phyloP scores from a whole-genome alignment of 2,888 invertebrate species.

The Synergus laeviventris region DNA sequence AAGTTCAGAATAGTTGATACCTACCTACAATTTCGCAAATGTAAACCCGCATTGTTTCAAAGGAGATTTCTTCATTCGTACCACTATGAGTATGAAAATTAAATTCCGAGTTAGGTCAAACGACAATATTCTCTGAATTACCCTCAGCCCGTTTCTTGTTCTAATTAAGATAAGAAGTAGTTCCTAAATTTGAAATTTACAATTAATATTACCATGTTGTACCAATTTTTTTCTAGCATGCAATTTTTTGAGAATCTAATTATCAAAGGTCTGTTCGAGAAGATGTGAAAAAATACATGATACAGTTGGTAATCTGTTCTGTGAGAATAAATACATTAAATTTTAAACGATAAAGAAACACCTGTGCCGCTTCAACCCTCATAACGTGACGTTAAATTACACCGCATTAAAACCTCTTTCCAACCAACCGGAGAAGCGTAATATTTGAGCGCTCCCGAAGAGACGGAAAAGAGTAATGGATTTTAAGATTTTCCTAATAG shows the following conservation, averaged over 20 bases:
- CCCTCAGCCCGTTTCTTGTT: neutral
- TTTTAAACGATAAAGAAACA: conserved; percentile 23
- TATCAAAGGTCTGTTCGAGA: neutral
- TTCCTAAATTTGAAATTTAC: neutral
- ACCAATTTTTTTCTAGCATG: too few species aligned
- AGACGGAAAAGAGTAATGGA: conserved; percentile 29
- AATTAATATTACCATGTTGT: too few species aligned
- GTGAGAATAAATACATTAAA: conserved; percentile 25
- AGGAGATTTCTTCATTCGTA: neutral
- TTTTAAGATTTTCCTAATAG: conserved; percentile 22
- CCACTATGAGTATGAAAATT: neutral
- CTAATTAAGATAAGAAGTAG: neutral
- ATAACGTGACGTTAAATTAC: conserved; percentile 20
- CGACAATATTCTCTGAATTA: neutral
- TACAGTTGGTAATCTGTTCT: neutral
- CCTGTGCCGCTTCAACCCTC: conserved; percentile 24
- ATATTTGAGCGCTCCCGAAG: conserved; percentile 24
- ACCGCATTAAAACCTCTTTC: conserved; percentile 37
- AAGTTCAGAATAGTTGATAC: neutral
- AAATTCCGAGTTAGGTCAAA: neutral
- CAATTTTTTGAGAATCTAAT: neutral
- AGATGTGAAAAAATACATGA: neutral
- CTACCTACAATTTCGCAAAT: neutral
- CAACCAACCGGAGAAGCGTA: conserved; percentile 9
- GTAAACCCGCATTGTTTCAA: neutral